Base-by-base conservation (phyloP, 2,888 invertebrate species). In the Pristionchus maxplancki region DNA sequence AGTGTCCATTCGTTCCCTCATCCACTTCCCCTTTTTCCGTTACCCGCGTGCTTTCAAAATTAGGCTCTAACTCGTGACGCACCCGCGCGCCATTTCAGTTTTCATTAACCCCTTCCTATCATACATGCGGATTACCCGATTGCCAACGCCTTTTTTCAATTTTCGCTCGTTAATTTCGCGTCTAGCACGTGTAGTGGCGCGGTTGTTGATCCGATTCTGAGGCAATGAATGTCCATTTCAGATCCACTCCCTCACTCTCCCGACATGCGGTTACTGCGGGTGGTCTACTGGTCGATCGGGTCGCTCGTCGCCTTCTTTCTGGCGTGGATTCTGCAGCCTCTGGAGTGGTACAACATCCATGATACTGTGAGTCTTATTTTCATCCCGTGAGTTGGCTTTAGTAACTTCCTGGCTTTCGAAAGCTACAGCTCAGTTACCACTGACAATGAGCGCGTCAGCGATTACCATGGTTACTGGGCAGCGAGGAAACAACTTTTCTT, bases 331-430 rank as follows among this genome's bases (percentile, higher is more conserved):
- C 64, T 85, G 37, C 85, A 85, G 40, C 85, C 85, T 1, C 15
- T 85, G 40, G 85, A 85, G 64, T 85, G 85, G 85, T 15, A 58
- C 64, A 85, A 85, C n/a, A 31, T 15, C 34, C 17, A 24, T 24
- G 34, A 31, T 9, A 53, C 82, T 1, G 82, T 82, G 5, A 82
- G 82, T 82, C 40, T 31, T 82, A 24, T 37, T 62, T 62, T 11
- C 9, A 3, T 62, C 8, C 1, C 28, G 1, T 58, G 17, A 17
- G 11, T 58, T 58, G 4, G 58, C 58, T 58, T 58, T 20, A 58
- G 11, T 44, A 44, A 9, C 44, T n/a, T n/a, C n/a, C n/a, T n/a
- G n/a, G n/a, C n/a, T n/a, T n/a, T n/a, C n/a, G n/a, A n/a, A n/a
- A 50, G 0, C 50, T 50, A 15, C 1, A 20, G 50, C 50, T 50